These are phyloP conservation scores for Heteractis magnifica DNA, from an alignment of 92 coral and sea anemone species.

Conservation along the genomic window DNA sequence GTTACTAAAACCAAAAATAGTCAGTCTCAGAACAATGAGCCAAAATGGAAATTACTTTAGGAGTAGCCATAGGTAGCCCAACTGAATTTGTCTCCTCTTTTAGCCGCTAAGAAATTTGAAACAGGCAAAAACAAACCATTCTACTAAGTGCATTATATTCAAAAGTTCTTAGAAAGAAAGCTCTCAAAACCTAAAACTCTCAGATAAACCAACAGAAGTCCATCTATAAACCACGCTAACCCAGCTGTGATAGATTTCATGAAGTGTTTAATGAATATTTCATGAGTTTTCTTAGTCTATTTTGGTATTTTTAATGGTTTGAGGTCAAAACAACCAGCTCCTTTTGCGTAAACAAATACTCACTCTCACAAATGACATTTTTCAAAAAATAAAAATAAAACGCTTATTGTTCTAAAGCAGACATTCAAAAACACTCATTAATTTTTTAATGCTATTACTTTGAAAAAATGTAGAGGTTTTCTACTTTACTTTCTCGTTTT, in stretches of 20 bases:
- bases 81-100: too few species aligned
- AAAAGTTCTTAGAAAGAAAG: not conserved
- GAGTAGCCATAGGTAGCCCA: too few species aligned
- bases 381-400: not conserved
- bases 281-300: not conserved
- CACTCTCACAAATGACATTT: not conserved
- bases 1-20: too few species aligned
- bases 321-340: conserved; percentile 31
- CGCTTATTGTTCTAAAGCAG: not conserved
- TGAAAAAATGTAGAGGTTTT: not conserved
- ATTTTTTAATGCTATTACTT: not conserved
- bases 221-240: not conserved
- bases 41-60: too few species aligned
- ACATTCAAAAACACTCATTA: not conserved
- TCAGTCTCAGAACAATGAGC: too few species aligned
- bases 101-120: too few species aligned
- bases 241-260: not conserved
- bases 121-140: too few species aligned
- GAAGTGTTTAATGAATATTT: not conserved
- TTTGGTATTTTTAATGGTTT: conserved; percentile 8
- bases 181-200: not conserved
- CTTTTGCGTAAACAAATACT: not conserved
- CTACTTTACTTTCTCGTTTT: not conserved
- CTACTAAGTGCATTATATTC: too few species aligned
- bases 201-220: too few species aligned